Conservation (phyloP, 2,888 invertebrate species). For the Leistus spinibarbis region DNA sequence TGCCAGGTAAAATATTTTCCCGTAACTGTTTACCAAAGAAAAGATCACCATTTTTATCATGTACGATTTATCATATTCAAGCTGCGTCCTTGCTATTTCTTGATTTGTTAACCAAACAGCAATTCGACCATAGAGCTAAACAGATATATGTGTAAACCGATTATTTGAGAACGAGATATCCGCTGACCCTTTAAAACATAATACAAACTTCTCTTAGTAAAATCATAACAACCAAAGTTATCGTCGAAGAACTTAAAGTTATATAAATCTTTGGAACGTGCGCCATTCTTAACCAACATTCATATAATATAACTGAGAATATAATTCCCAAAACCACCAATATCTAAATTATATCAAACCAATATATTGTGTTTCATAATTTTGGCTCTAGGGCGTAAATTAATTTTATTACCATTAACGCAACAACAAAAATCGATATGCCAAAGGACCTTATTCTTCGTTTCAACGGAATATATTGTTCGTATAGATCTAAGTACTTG, state of each 20-base stretch:
- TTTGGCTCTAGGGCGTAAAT: neutral
- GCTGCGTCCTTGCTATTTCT: constrained; percentile 55
- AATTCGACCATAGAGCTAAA: constrained; percentile 49
- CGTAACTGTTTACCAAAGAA: constrained; percentile 53
- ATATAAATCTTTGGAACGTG: constrained; percentile 44
- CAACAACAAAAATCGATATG: neutral
- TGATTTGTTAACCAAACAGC: constrained; percentile 50
- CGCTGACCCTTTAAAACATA: neutral
- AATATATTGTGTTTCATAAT: neutral
- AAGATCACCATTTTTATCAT: constrained; percentile 54
- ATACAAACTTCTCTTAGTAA: constrained; percentile 46
- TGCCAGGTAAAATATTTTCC: constrained; percentile 52
- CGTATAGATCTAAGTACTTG: constrained; percentile 2
- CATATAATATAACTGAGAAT: constrained; percentile 47
- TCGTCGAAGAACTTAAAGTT: constrained; percentile 44
- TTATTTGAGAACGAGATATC: constrained; percentile 36
- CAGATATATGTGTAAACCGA: constrained; percentile 39
- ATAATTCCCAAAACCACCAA: constrained; percentile 42
- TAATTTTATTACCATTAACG: neutral
- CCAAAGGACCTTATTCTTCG: neutral
- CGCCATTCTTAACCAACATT: constrained; percentile 42
- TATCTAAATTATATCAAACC: constrained; percentile 43
- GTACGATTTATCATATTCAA: constrained; percentile 52
- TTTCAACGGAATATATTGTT: constrained; percentile 9
- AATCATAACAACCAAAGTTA: constrained; percentile 48